These are phyloP conservation scores for Apostichopus leukothele DNA, from an alignment of 53 echinoderm and acorn worm species.

Conservation along the genomic window DNA sequence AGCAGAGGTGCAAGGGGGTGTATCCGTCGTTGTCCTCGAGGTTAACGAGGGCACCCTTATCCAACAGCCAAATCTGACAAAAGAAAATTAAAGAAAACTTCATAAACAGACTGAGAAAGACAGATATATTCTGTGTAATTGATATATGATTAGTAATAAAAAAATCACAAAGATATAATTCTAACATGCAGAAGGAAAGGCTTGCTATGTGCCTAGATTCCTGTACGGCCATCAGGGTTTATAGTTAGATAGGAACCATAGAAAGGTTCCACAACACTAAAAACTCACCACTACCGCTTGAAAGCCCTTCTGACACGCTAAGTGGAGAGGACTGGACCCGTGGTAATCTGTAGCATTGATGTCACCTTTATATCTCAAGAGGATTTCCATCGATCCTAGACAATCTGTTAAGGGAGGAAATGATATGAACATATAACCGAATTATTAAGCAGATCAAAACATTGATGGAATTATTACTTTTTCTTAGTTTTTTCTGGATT, in stretches of 20 bases:
- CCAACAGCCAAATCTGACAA: slow-evolving; percentile 71
- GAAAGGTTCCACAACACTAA: no score
- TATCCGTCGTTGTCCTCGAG: slow-evolving; percentile 98
- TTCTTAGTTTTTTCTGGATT: background rate
- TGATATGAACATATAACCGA: background rate
- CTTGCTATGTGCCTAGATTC: no score
- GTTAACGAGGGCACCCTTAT: slow-evolving; percentile 70
- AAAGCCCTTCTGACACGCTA: slow-evolving; percentile 88
- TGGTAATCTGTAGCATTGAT: slow-evolving; percentile 92
- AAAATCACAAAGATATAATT: no score
- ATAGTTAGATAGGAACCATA: no score
- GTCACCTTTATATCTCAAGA: slow-evolving; percentile 62
- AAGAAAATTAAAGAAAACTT: background rate
- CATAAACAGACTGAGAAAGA: no score
- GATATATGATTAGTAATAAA: no score
- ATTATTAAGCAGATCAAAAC: background rate
- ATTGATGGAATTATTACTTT: background rate
- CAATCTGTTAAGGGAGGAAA: background rate
- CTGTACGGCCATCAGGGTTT: no score
- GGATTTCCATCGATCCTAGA: slow-evolving; percentile 30
- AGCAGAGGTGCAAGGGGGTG: slow-evolving; percentile 89
- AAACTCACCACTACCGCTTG: slow-evolving; percentile 74
- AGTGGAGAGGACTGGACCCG: slow-evolving; percentile 93
- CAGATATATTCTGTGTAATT: no score
- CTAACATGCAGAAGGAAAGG: no score